phyloP scores from a whole-genome alignment of 2,797 vertebrate genomes.

The Moxostoma hubbsi region DNA sequence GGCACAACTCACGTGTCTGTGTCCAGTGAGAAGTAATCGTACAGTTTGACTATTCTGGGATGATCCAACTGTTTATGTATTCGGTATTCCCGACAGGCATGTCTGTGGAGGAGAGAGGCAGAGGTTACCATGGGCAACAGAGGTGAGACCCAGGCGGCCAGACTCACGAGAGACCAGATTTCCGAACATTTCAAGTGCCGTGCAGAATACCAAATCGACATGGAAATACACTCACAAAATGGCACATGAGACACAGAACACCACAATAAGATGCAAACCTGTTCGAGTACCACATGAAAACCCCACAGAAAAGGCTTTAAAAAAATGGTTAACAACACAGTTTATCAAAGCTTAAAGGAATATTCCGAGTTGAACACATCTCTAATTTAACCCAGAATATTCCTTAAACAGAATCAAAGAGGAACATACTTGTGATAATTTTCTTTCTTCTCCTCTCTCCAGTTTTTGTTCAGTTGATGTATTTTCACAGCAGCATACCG shows the following conservation, averaged over 20 bases:
- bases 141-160: conserved; percentile 51
- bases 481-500: conserved; percentile 99
- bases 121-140: conserved; percentile 60
- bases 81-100: conserved; percentile 98
- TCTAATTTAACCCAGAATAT: background rate
- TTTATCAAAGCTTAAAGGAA: no score
- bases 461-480: conserved; percentile 99
- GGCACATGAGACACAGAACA: background rate
- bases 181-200: conserved; percentile 44
- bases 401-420: background rate
- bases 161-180: conserved; percentile 53
- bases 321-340: no score
- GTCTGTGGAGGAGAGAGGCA: conserved; percentile 74
- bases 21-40: conserved; percentile 99
- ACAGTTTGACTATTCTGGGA: conserved; percentile 97
- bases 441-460: conserved; percentile 99
- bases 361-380: no score
- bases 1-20: conserved; percentile 93
- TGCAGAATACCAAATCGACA: conserved; percentile 59
- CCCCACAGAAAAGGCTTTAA: background rate
- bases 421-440: conserved; percentile 95
- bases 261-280: background rate
- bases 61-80: conserved; percentile 99
- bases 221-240: conserved; percentile 40
- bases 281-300: background rate